phyloP scores from a whole-genome alignment of 1,140 invertebrate genomes.

The Magallana gigas region DNA sequence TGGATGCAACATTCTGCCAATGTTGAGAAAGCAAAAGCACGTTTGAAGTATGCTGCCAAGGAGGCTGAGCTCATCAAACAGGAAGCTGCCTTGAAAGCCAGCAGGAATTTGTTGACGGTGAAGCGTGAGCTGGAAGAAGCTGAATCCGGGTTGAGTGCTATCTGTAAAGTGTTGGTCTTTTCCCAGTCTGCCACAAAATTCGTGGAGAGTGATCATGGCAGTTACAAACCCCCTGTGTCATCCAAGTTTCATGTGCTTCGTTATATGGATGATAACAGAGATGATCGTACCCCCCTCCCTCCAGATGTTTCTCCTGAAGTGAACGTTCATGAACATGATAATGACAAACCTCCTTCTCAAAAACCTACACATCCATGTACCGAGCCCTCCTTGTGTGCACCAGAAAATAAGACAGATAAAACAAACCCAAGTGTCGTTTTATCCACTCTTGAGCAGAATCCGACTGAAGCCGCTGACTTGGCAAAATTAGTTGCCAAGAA shows the following conservation, averaged over 20 bases:
- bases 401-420: not conserved
- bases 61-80: constrained; percentile 2
- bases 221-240: not conserved
- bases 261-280: constrained; percentile 8
- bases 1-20: not conserved
- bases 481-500: constrained; percentile 38
- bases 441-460: not conserved
- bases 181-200: not conserved
- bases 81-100: constrained; percentile 36
- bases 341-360: not conserved
- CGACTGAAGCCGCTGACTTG: not conserved
- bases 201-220: not conserved
- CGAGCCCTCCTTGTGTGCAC: not conserved
- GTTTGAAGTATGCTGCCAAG: constrained; percentile 28
- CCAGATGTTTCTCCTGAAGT: not conserved
- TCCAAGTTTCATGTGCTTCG: not conserved
- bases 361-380: not conserved
- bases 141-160: constrained; percentile 1
- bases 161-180: not conserved
- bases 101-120: not conserved
- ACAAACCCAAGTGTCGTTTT: not conserved
- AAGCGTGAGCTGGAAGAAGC: constrained; percentile 37
- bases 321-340: not conserved
- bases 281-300: not conserved
- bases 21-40: constrained; percentile 10